A percentile compares a stretch with the other conserved stretches of the same genome.
phyloP scores from a whole-genome alignment of 1,140 invertebrate species.

The Liolophura sinensis region DNA sequence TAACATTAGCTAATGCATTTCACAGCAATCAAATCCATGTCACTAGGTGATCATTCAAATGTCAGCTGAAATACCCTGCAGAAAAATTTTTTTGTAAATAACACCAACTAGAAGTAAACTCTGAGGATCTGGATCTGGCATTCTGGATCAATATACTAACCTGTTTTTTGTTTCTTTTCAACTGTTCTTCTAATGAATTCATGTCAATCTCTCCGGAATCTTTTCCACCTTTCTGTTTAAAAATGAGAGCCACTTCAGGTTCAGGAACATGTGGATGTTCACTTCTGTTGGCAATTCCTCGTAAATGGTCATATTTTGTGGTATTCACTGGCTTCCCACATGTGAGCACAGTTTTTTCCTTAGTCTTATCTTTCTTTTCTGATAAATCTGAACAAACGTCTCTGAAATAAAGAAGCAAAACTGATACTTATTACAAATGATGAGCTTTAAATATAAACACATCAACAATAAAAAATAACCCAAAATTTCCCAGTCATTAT shows the following conservation, averaged over 20 bases:
- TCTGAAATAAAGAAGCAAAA: too few relatives aligned
- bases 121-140: too few relatives aligned
- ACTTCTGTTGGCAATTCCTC: constrained; percentile 76
- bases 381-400: neutral
- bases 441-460: too few relatives aligned
- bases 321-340: constrained; percentile 87
- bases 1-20: too few relatives aligned
- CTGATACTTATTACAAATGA: too few relatives aligned
- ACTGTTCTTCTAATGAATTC: constrained; percentile 73
- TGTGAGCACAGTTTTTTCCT: constrained; percentile 65
- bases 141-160: constrained; percentile 19
- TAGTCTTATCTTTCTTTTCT: constrained; percentile 9
- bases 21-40: too few relatives aligned
- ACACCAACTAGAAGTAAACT: too few relatives aligned
- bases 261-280: constrained; percentile 71
- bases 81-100: too few relatives aligned
- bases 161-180: constrained; percentile 81
- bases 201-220: constrained; percentile 75
- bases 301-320: constrained; percentile 84
- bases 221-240: constrained; percentile 71
- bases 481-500: too few relatives aligned
- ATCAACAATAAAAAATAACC: too few relatives aligned
- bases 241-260: constrained; percentile 74
- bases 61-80: too few relatives aligned
- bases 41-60: too few relatives aligned